Base-by-base conservation (phyloP, 2,888 invertebrate genomes). In the Dexiosoma caninum region DNA sequence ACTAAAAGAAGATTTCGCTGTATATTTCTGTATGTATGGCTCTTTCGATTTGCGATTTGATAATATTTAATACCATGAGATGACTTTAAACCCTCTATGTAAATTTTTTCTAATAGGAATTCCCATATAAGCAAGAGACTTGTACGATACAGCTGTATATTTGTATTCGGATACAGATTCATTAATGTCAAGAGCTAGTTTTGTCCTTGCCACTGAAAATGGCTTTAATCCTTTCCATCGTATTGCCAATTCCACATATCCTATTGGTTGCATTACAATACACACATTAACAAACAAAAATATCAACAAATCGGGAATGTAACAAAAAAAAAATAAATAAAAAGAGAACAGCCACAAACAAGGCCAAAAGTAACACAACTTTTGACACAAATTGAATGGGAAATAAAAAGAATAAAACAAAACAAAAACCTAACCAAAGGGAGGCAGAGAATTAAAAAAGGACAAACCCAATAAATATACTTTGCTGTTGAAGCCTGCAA, bases 131-230 rank as follows among this genome's bases (percentile, higher is more conserved):
- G 10, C 19, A 19, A 32, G 32, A 32, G 37, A 10, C 23, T 49
- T 21, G 16, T n/a, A n/a, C 19, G 59, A 27, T 14, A 2, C 40
- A 35, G 49, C n/a, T 30, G 16, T 3, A 14, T 14, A 27, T 35
- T 19, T 27, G n/a, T 53, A 9, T 53, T 6, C 10, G 23, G 19
- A n/a, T 76, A 32, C 35, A 51, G 35, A 70, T 77, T 77, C 69
- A 60, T 66, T 67, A 32, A 59, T 69, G 35, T 49, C 69, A 74
- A 69, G 51, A 64, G 51, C 40, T 74, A 62, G 62, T 64, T 62
- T 51, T 79, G 72, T 81, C 67, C 80, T 72, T 77, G 76, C 72
- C 77, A 77, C 35, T 81, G 72, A 69, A 72, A 81, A 76, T 81
- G 77, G 77, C 57, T 81, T 51, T 81, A 77, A 77, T 81, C 67